Conservation (phyloP, 2,888 invertebrate genomes). For the Tineola bisselliella region DNA sequence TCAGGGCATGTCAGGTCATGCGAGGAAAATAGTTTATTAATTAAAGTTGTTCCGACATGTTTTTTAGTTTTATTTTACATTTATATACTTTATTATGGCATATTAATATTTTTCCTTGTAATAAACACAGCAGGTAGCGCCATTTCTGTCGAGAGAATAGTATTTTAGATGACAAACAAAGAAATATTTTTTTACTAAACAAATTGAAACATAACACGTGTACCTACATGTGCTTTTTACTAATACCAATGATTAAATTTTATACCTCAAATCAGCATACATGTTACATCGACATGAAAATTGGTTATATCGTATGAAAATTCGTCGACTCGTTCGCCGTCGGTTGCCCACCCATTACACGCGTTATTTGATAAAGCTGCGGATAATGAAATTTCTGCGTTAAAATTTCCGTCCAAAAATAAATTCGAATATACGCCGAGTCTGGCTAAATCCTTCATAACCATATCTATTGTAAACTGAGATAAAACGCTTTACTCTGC, state of each 20-base stretch:
- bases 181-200: too few relatives aligned
- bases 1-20: neutral
- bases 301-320: neutral
- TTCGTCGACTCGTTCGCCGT: neutral
- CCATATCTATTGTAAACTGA: constrained; percentile 6
- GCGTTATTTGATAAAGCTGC: constrained; percentile 49
- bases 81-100: too few relatives aligned
- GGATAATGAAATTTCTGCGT: constrained; percentile 46
- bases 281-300: neutral
- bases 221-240: too few relatives aligned
- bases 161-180: too few relatives aligned
- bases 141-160: too few relatives aligned
- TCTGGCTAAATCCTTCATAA: neutral
- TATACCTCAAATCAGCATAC: neutral
- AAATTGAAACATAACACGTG: too few relatives aligned
- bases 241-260: neutral
- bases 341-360: constrained; percentile 30
- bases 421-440: constrained; percentile 4
- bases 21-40: neutral
- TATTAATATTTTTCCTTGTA: too few relatives aligned
- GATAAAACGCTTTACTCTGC: neutral
- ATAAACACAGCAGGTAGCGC: too few relatives aligned
- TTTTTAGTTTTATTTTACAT: too few relatives aligned
- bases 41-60: neutral
- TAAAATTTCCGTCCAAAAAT: constrained; percentile 19